Percentiles rank a stretch among this genome's conserved stretches.
These are phyloP conservation scores for Nothocercus nigrocapillus DNA, from an alignment of 2,113 vertebrate genomes.

Conservation along the genomic window DNA sequence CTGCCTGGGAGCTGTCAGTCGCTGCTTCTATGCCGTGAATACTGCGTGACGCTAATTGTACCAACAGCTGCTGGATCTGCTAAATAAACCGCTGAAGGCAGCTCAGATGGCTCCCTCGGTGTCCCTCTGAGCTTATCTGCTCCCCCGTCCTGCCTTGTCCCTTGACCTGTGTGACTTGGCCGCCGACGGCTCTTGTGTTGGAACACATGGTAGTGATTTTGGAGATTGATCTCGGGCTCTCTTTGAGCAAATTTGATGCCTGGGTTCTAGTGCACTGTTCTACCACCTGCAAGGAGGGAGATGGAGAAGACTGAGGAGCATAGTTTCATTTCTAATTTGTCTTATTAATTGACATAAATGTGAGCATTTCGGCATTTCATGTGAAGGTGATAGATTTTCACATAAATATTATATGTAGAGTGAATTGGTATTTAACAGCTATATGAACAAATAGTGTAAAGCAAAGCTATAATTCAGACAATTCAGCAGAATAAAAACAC, in stretches of 20 bases:
- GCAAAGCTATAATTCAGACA: slow-evolving; percentile 4
- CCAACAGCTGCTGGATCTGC: slow-evolving; percentile 2
- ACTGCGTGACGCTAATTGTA: not conserved
- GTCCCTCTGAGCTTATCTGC: not conserved
- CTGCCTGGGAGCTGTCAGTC: not conserved
- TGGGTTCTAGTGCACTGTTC: not conserved
- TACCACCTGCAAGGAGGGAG: not conserved
- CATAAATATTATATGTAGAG: not conserved
- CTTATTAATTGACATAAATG: slow-evolving; percentile 6
- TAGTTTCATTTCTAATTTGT: not conserved
- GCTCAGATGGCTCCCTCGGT: not conserved
- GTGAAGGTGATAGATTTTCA: not conserved
- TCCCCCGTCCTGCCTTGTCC: not conserved
- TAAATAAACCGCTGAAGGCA: not conserved
- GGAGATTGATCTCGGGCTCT: not conserved
- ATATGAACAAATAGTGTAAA: not conserved
- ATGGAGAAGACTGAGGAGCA: not conserved
- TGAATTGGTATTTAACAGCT: not conserved
- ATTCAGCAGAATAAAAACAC: not conserved
- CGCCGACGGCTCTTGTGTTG: not conserved
- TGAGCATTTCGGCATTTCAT: not conserved
- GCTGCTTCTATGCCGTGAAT: not conserved
- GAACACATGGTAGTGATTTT: not conserved
- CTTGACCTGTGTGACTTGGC: not conserved
- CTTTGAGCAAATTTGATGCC: not conserved